Percentiles rank a stretch among this genome's conserved stretches.
Conservation (phyloP, 2,797 vertebrate species). For the Sebastes glaucus region DNA sequence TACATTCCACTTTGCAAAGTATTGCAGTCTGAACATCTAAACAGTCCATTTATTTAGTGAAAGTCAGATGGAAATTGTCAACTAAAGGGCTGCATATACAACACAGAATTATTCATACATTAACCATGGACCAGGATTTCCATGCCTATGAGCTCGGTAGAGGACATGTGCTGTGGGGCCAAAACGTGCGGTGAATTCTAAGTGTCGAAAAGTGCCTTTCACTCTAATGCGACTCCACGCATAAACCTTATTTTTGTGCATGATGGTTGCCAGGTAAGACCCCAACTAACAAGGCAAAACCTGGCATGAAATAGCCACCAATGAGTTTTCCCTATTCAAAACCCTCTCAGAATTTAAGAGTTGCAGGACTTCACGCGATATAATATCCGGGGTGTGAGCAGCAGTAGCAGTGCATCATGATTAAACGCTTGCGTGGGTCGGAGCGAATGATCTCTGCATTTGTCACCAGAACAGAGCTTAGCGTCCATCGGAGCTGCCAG, state of each 20-base stretch:
- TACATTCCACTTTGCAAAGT: constrained; percentile 9
- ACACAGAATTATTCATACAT: constrained; percentile 47
- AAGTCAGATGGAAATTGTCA: constrained; percentile 37
- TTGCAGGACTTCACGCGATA: constrained; percentile 33
- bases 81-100: constrained; percentile 29
- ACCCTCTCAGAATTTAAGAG: constrained; percentile 13
- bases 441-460: constrained; percentile 73
- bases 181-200: constrained; percentile 33
- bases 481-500: constrained; percentile 74
- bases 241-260: neutral
- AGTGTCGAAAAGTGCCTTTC: constrained; percentile 1
- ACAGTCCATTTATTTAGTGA: constrained; percentile 41
- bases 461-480: constrained; percentile 77
- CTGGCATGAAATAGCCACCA: neutral
- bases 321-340: neutral
- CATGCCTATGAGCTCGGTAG: constrained; percentile 14
- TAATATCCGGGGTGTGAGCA: constrained; percentile 67
- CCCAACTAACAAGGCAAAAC: neutral
- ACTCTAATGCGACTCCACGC: neutral
- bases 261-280: neutral
- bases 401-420: constrained; percentile 74
- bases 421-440: constrained; percentile 73
- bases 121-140: constrained; percentile 41
- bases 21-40: constrained; percentile 15
- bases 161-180: constrained; percentile 24